Evolutionary conservation across 2,113 vertebrate genomes (phyloP), one percentile per base, ranked within the genome.

Genomic region (Marmota monax): DNA sequence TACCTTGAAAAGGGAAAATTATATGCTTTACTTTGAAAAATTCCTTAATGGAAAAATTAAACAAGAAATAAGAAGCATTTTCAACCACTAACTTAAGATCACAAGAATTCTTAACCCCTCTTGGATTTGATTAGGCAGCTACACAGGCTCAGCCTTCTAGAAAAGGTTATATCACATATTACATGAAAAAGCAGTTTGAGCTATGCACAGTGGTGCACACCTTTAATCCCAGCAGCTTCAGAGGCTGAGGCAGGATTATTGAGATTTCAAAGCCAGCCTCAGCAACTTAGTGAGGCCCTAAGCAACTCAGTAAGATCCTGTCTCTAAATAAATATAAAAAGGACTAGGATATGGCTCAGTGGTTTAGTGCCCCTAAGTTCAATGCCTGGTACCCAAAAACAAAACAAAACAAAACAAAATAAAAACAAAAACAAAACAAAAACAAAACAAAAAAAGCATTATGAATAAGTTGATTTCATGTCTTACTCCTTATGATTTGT

Each of bases 1-100:
- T 79, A 48, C n/a, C 25, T 78, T 48, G 34, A 39, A 85, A 87
- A 58, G 48, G 23, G 80, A 95, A 73, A 87, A 56, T 16, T 45
- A 88, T 74, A 39, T 53, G 17, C 13, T 72, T 92, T 56, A 88
- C 13, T 88, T 74, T 77, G 69, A 84, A 93, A 84, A 76, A 80
- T 20, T 72, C 34, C 85, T 78, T 73, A 79, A 27, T 37, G 34
- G 92, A 78, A 89, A 72, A 42, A 10, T 23, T 79, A 91, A 85
- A 65, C 1, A 48, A 70, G 42, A 95, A 70, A 53, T 80, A 87
- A 69, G 12, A 18, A 90, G 45, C 23, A 13, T 32, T 65, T 92
- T 83, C 39, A 53, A 69, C 48, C 11, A 79, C 39, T 63, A 34
- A 77, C 23, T 32, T n/a, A 70, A 78, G 29, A 39, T 22, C 18